Conservation (phyloP, 2,797 vertebrate genomes). For the Miichthys miiuy region DNA sequence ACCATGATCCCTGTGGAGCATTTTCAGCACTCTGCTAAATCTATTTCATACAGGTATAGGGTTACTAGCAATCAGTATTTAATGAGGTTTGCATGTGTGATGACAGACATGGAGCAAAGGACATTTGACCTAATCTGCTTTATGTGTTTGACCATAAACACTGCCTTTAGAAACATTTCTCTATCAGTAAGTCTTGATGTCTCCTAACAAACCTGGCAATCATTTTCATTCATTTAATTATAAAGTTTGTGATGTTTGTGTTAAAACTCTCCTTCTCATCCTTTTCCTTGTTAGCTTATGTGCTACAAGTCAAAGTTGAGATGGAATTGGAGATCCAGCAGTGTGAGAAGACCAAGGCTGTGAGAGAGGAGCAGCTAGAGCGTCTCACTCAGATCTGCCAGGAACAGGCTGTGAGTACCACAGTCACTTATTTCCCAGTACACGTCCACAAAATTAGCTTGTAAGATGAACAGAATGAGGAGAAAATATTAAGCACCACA, state of each 20-base stretch:
- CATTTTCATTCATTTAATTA: neutral
- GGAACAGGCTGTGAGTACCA: constrained; percentile 94
- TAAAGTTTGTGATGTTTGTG: neutral
- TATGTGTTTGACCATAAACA: neutral
- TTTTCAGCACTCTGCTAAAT: constrained; percentile 32
- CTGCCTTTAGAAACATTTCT: neutral
- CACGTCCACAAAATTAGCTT: neutral
- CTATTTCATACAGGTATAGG: constrained; percentile 17
- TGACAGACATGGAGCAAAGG: constrained; percentile 34
- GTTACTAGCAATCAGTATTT: constrained; percentile 27
- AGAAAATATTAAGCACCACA: neutral
- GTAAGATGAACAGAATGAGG: neutral
- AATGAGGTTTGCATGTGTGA: constrained; percentile 23
- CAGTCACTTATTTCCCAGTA: neutral
- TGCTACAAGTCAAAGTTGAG: constrained; percentile 96
- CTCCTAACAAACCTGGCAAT: neutral
- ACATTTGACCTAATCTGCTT: constrained; percentile 25
- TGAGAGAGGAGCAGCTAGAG: constrained; percentile 97
- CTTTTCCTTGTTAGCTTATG: constrained; percentile 85
- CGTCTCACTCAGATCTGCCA: constrained; percentile 99
- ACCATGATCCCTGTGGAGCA: neutral
- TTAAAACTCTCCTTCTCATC: neutral
- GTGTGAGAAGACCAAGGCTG: constrained; percentile 95
- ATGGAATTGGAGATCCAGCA: constrained; percentile 98
- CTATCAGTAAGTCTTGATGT: neutral